Evolutionary conservation across 2,888 invertebrate genomes (phyloP), one percentile per base, ranked within the genome.

Genomic region (Tanytarsus gracilentus): DNA sequence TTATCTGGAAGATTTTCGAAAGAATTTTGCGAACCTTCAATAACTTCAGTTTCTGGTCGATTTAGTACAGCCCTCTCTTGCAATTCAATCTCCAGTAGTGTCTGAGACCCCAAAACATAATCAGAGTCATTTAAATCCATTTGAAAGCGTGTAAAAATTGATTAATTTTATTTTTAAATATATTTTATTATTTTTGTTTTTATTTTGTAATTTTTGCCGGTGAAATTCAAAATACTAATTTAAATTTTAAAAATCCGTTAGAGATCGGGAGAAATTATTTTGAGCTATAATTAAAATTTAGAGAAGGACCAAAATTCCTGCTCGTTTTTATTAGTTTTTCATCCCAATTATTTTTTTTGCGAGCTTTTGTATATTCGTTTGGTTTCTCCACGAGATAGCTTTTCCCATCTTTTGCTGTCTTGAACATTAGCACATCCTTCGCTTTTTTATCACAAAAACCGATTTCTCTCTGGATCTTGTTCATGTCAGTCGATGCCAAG

Each of bases 21-120:
- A 3, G 48, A 29, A 23, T 62, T 48, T 27, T 71, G 72, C 3
- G 72, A 72, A 64, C 71, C 72, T 48, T 70, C 67, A 48, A 72
- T 69, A 0, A 68, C 61, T 11, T 49, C 23, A 39, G 48, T 30
- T 27, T 16, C 11, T 16, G 36, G 9, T n/a, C 16, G 16, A 16
- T 50, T 25, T n/a, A 2, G 11, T 1, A 11, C 16, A 11, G 16
- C 44, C 23, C 30, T 27, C 14, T 26, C 25, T 48, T 48, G 44
- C n/a, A 14, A 11, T 18, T 58, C 58, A n/a, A 58, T 39, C 30
- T 58, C 58, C 2, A 7, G 1, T 2, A 58, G 6, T 29, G 58
- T 48, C 8, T 27, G 16, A 8, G 6, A 56, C 27, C n/a, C 18
- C 40, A 36, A 56, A 56, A 8, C 40, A 56, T 25, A 5, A 2